These are phyloP conservation scores for Melipona bicolor DNA, from an alignment of 2,888 invertebrate genomes.

Conservation along the genomic window DNA sequence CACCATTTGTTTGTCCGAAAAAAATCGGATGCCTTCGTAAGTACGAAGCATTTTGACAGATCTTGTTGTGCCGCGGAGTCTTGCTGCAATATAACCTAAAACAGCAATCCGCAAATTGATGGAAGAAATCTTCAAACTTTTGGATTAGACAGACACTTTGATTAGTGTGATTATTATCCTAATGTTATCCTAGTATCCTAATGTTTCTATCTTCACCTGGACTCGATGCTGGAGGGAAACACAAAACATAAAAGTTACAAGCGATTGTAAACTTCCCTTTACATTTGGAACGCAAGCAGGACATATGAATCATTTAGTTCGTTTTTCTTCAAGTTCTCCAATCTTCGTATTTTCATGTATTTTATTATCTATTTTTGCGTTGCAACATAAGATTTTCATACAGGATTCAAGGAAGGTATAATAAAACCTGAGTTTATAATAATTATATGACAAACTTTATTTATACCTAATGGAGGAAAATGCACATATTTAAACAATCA, in stretches of 20 bases:
- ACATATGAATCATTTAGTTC: not conserved
- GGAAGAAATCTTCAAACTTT: not conserved
- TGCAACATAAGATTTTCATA: not conserved
- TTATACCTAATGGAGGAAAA: conserved; percentile 59
- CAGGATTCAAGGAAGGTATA: not conserved
- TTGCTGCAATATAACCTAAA: conserved; percentile 14
- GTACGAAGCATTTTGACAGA: conserved; percentile 86
- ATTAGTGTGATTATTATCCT: too few species aligned
- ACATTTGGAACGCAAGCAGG: not conserved
- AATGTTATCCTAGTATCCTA: too few species aligned
- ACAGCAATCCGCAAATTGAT: not conserved
- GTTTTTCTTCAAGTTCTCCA: not conserved
- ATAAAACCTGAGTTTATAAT: not conserved
- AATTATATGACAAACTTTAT: conserved; percentile 56
- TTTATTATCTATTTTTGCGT: not conserved
- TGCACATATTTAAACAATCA: conserved; percentile 92
- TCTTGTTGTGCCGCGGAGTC: not conserved
- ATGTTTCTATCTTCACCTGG: not conserved
- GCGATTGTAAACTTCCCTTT: conserved; percentile 4
- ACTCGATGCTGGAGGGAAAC: not conserved
- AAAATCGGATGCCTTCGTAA: conserved; percentile 91
- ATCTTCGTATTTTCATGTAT: not conserved
- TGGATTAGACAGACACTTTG: not conserved
- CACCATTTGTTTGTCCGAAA: conserved; percentile 94
- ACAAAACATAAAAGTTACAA: not conserved